Evolutionary conservation across 2,888 invertebrate species (phyloP).

Genomic region (Diaphora mendica): DNA sequence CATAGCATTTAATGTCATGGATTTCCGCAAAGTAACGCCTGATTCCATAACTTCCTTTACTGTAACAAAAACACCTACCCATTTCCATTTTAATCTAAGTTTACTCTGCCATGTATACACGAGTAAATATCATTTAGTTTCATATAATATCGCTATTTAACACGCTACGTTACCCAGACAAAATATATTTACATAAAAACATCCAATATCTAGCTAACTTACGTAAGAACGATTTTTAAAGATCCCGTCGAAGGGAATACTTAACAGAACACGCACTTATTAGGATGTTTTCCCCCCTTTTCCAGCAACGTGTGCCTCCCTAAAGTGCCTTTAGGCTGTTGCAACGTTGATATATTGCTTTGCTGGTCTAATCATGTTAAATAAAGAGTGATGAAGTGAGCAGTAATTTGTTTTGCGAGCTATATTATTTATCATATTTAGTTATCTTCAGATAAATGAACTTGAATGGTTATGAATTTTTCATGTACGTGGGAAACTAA

Average conservation of each 20-base stretch:
- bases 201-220: slow-evolving; percentile 3
- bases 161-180: neutral
- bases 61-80: neutral
- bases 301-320: slow-evolving; percentile 19
- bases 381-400: slow-evolving; percentile 48
- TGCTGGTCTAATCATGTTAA: slow-evolving; percentile 39
- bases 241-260: slow-evolving; percentile 20
- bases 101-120: neutral
- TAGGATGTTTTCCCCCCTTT: slow-evolving; percentile 15
- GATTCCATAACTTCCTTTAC: neutral
- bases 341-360: slow-evolving; percentile 42
- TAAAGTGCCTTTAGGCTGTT: slow-evolving; percentile 30
- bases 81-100: neutral
- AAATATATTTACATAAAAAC: neutral
- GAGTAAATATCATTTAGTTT: neutral
- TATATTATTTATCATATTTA: slow-evolving; percentile 42
- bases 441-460: slow-evolving; percentile 30
- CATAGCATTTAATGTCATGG: no score
- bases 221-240: neutral
- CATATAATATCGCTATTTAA: neutral
- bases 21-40: no score
- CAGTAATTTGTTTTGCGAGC: slow-evolving; percentile 40
- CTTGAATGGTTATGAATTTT: slow-evolving; percentile 40
- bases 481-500: slow-evolving; percentile 18
- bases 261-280: slow-evolving; percentile 27